phyloP scores from a whole-genome alignment of 2,888 invertebrate genomes.

The Rotaria magnacalcarata region DNA sequence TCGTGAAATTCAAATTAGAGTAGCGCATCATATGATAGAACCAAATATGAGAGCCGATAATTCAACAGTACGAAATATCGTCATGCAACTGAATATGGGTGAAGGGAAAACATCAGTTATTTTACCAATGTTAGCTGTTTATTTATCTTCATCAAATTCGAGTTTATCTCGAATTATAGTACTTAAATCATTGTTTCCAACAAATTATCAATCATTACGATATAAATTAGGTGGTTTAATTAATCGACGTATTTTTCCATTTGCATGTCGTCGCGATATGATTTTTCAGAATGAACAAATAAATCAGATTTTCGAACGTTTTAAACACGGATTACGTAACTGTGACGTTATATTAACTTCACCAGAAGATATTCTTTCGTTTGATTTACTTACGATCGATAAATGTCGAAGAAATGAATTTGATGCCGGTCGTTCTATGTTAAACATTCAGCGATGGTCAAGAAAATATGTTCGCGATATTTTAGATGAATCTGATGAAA shows the following conservation, averaged over 20 bases:
- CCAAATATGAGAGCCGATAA: background rate
- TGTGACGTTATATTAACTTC: background rate
- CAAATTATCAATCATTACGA: slow-evolving; percentile 16
- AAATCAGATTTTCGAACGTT: background rate
- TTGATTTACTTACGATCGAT: slow-evolving; percentile 3
- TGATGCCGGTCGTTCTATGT: background rate
- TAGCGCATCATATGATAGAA: background rate
- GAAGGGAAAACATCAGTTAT: background rate
- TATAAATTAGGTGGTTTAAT: slow-evolving; percentile 33
- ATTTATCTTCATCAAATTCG: background rate
- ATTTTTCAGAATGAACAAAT: background rate
- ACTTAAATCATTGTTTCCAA: background rate
- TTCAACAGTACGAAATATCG: background rate
- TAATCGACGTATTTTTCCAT: slow-evolving; percentile 10
- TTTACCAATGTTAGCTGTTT: background rate
- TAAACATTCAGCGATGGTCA: background rate
- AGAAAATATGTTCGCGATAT: background rate
- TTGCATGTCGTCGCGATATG: slow-evolving; percentile 11
- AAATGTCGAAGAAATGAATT: background rate
- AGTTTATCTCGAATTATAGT: background rate
- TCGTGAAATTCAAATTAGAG: background rate
- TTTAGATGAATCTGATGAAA: slow-evolving; percentile 21
- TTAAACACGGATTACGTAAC: background rate
- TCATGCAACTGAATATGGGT: background rate
- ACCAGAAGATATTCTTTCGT: slow-evolving; percentile 11